A percentile compares a stretch with the other conserved stretches of the same genome.
Conservation (phyloP, 2,113 vertebrate species). For the Phocoena sinus region DNA sequence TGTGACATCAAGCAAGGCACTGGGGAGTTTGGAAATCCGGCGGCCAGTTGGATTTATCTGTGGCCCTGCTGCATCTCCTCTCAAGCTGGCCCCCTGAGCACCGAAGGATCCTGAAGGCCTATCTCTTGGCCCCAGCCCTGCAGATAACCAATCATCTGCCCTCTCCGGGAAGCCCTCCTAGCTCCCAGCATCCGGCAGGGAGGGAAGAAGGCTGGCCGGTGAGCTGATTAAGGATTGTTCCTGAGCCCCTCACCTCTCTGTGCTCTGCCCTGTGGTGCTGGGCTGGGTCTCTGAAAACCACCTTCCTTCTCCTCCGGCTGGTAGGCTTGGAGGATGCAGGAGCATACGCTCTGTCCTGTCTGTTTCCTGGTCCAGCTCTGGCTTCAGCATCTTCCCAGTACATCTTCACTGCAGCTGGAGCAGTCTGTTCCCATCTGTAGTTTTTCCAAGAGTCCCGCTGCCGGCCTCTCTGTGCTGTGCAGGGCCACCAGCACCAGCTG, state of each 20-base stretch:
- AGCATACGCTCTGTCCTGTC: too few species aligned
- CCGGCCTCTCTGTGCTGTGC: background rate
- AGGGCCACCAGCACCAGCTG: accelerated
- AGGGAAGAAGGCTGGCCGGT: background rate
- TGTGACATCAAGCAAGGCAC: accelerated
- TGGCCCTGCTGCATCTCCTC: background rate
- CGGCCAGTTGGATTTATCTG: background rate
- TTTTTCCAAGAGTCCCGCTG: background rate
- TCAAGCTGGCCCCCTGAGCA: too few species aligned
- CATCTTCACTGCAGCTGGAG: too few species aligned
- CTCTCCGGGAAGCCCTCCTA: background rate
- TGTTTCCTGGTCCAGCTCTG: background rate
- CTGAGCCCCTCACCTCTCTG: background rate
- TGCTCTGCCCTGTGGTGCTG: accelerated
- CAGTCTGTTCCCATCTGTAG: too few species aligned
- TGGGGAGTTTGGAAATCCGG: too few species aligned
- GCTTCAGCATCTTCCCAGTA: background rate
- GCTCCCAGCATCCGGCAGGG: background rate
- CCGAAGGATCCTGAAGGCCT: too few species aligned
- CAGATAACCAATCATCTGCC: too few species aligned
- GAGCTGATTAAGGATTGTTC: background rate
- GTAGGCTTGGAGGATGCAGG: background rate
- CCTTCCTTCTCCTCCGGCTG: background rate
- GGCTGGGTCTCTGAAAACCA: background rate
- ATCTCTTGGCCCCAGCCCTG: too few species aligned